Conservation (phyloP, 2,113 vertebrate genomes). For the Plecturocebus donacophilus region DNA sequence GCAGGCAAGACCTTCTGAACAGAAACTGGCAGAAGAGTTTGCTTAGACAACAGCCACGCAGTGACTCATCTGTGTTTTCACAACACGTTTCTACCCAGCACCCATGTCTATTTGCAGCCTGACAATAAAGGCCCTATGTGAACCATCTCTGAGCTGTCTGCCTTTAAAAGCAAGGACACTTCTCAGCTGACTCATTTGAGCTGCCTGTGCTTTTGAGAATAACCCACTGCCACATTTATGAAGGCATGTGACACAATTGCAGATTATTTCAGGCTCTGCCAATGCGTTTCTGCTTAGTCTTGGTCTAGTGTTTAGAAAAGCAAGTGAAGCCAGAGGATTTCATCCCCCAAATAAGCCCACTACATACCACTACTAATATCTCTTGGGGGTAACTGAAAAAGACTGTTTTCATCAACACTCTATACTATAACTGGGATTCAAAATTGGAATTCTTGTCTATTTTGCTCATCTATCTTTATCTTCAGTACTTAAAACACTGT, state of each 20-base stretch:
- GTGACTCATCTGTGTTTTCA: conserved; percentile 75
- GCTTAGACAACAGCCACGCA: conserved; percentile 57
- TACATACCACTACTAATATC: not conserved
- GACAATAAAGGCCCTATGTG: conserved; percentile 59
- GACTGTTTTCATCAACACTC: not conserved
- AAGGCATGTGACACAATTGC: not conserved
- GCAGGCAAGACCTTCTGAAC: conserved; percentile 55
- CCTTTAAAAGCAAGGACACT: conserved; percentile 45
- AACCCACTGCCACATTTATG: conserved; percentile 57
- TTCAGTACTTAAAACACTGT: conserved; percentile 12
- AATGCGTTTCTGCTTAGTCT: not conserved
- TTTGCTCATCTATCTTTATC: not conserved
- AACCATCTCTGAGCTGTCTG: conserved; percentile 49
- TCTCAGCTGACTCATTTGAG: conserved; percentile 46
- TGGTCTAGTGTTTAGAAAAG: not conserved
- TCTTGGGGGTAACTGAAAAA: not conserved
- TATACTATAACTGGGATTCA: not conserved
- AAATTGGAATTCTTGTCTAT: not conserved
- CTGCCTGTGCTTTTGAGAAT: conserved; percentile 17
- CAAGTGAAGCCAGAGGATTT: not conserved
- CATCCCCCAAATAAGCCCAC: not conserved
- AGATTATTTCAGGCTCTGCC: not conserved
- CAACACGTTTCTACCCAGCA: conserved; percentile 64
- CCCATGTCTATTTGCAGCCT: conserved; percentile 68
- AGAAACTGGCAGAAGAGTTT: conserved; percentile 59